Evolutionary conservation across 64 coral and sea anemone species (phyloP), one percentile per base, ranked within the genome.

Genomic region (Orbicella faveolata): DNA sequence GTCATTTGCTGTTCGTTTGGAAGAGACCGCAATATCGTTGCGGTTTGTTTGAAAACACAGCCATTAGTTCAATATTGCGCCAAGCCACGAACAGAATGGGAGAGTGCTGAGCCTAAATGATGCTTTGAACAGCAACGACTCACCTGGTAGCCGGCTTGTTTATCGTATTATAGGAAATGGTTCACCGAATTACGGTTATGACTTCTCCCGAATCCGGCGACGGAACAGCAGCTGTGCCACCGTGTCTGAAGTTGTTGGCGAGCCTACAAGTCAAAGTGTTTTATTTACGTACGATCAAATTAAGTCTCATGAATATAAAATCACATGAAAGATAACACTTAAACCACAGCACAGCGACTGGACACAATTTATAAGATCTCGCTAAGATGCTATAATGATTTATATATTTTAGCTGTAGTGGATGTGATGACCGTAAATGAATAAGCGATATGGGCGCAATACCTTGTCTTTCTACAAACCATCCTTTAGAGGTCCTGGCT

Each of bases 271-370:
- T 41, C 18, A 51, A 72, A 85, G 23, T 41, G 61, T 48, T 73
- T 67, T 66, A 84, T 84, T 84, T 72, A 64, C 63, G 63, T 84
- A 52, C 13, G 65, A 52, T 85, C 63, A 65, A 30, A 53, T 70
- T 72, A 85, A 85, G 64, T 36, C 64, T 85, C 65, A 85, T 73
- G 82, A 85, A 85, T 85, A 41, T 52, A 39, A 85, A 85, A 85
- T 53, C 36, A 68, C 82, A 73, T 72, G 82, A 85, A 85, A 85
- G 65, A 72, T 72, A 52, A 85, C 36, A 30, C 41, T 48, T 72
- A 6, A 83, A 66, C 16, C 19, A 33, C 2, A 30, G 13, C 44
- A 20, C 16, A 13, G 36, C 54, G 14, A 6, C 1, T 11, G 9
- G 82, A 44, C 35, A 36, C 68, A 85, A 72, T 85, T 72, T 52